These are phyloP conservation scores for Phalangium opilio DNA, from an alignment of 2,888 invertebrate genomes.

Conservation along the genomic window DNA sequence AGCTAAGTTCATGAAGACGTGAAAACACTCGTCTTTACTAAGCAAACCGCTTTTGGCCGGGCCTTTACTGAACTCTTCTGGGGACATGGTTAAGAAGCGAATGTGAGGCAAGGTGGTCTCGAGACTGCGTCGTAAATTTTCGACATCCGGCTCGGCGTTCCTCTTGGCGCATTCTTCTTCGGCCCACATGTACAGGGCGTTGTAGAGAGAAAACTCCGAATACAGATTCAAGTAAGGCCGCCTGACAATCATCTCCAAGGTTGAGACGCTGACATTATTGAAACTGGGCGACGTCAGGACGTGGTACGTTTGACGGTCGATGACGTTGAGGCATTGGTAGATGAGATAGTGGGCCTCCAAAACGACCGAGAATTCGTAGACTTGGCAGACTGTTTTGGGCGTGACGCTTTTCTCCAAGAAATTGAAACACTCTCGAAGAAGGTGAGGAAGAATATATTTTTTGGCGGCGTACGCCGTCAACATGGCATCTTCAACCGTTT, in stretches of 20 bases:
- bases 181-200: slow-evolving; percentile 21
- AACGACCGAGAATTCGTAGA: slow-evolving; percentile 21
- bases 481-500: slow-evolving; percentile 23
- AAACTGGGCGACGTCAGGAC: slow-evolving; percentile 19
- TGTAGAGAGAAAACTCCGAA: slow-evolving; percentile 22
- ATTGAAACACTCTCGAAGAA: slow-evolving; percentile 21
- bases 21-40: slow-evolving; percentile 20
- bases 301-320: slow-evolving; percentile 23
- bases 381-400: slow-evolving; percentile 22
- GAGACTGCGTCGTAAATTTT: slow-evolving; percentile 15
- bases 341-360: slow-evolving; percentile 22
- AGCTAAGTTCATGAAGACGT: slow-evolving; percentile 23
- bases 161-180: slow-evolving; percentile 20
- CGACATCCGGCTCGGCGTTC: slow-evolving; percentile 15
- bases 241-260: slow-evolving; percentile 21
- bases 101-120: slow-evolving; percentile 14
- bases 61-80: slow-evolving; percentile 21
- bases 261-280: slow-evolving; percentile 13
- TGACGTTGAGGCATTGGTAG: slow-evolving; percentile 22
- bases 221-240: slow-evolving; percentile 22
- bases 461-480: slow-evolving; percentile 23
- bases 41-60: slow-evolving; percentile 18
- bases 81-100: slow-evolving; percentile 21
- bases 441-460: slow-evolving; percentile 22
- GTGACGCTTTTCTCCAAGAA: slow-evolving; percentile 23